Evolutionary conservation across 1,140 invertebrate genomes (phyloP), one percentile per base, ranked within the genome.

Genomic region (Schlechtendalia chinensis): DNA sequence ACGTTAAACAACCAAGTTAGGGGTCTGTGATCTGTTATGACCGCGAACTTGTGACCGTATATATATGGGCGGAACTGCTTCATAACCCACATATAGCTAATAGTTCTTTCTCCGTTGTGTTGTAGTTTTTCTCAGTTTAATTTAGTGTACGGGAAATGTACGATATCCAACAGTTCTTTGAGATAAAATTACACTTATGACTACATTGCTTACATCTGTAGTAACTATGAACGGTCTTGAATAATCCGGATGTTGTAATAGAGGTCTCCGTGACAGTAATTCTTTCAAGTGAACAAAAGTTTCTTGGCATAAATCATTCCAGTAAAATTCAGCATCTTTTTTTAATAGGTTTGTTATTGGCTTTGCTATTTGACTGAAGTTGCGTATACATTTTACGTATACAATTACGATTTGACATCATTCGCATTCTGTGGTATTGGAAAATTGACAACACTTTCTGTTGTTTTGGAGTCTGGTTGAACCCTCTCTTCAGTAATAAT

Each of bases 21-120:
- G 0, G 87, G 86, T 82, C 84, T 84, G 82, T 90, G 87, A 81
- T 90, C 89, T 0, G 88, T 89, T 27, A 85, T 88, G 0, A 87
- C 89, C 14, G 86, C 75, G 0, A 90, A 84, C 61, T 87, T 84
- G 32, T 80, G 84, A 19, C 86, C 87, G 80, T 86, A 87, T 4
- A 90, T 71, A 83, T 88, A 89, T 29, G 85, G 84, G 72, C 85
- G 77, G 81, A 89, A 89, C 39, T 88, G 84, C 72, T 87, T 82
- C 0, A 87, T 83, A 1, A 84, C 84, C 84, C 85, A 87, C 1
- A 89, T 82, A 90, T 85, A 4, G 87, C 88, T 27, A 90, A 82
- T 56, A 87, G 83, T 86, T 90, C 88, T 82, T 87, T 86, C 84
- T 87, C 85, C 54, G 84, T 83, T 5, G 82, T 83, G 14, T 80